Evolutionary conservation across 2,888 invertebrate species (phyloP).

Genomic region (Siphonodentalium dalli): DNA sequence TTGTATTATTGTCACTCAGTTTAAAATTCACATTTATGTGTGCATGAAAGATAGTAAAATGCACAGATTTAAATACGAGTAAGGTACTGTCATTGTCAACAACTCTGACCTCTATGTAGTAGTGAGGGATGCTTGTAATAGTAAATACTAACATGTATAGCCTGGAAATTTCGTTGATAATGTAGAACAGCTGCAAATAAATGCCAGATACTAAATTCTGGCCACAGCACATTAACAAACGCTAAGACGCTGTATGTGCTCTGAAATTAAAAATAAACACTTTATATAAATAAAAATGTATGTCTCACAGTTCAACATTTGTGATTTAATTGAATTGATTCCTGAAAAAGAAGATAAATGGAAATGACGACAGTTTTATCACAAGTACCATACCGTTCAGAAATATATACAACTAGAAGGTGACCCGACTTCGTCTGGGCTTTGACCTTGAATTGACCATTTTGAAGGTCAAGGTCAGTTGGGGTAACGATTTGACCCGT

Average conservation of each 20-base stretch:
- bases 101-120: neutral
- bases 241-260: conserved; percentile 80
- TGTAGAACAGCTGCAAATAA: conserved; percentile 84
- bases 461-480: no score
- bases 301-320: neutral
- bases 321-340: neutral
- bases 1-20: no score
- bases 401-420: no score
- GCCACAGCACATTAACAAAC: conserved; percentile 93
- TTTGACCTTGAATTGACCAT: no score
- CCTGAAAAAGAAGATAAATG: neutral
- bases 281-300: neutral
- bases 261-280: conserved; percentile 69
- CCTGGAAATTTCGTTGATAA: conserved; percentile 74
- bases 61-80: no score
- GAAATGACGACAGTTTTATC: no score
- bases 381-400: no score
- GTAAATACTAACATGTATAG: conserved; percentile 56
- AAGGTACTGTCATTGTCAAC: neutral
- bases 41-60: no score
- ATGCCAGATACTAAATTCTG: conserved; percentile 93
- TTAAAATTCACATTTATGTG: no score
- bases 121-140: no score
- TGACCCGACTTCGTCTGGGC: no score
- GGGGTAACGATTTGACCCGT: no score